Evolutionary conservation across 2,797 vertebrate species (phyloP), one percentile per base, ranked within the genome.

Genomic region (Pseudopleuronectes americanus): DNA sequence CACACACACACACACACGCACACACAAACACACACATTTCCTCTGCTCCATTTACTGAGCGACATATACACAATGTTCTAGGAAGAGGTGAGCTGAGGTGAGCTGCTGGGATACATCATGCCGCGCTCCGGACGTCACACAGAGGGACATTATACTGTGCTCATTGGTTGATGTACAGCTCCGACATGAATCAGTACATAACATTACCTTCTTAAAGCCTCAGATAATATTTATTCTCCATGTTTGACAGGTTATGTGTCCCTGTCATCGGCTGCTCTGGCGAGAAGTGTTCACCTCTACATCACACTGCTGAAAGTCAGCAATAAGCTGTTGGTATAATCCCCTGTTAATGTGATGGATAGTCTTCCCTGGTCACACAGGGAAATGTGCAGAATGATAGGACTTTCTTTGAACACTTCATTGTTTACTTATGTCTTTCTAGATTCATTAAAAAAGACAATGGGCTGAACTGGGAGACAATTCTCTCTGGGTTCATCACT

Each of bases 51-150:
- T 87, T 88, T 84, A 76, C 78, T 48, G 53, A 61, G 22, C 76
- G 83, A 80, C 79, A 88, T 90, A 84, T 80, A 84, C 83, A 80
- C 78, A 72, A 4, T 79, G 80, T 84, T 87, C 67, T 81, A 81
- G 77, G 78, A 70, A 73, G 71, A 52, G 75, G 73, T 81, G 77
- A 84, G 69, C 56, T 26, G 75, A 77, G 81, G 69, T 83, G 75
- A 81, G 71, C 72, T 36, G 65, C 80, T 62, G 76, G 68, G 83
- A 85, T 76, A 64, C 68, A 71, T 75, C 83, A 71, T 1, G 65
- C 70, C 60, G 60, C 0, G 73, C 71, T 66, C 81, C 69, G 60
- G 84, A 71, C 63, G 75, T 74, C 81, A 76, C 10, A 59, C 77
- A 54, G 74, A 65, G 82, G 51, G 43, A 72, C 33, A 74, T 89